Base-by-base conservation (phyloP, 1,140 invertebrate genomes). In the Diorhabda carinulata region DNA sequence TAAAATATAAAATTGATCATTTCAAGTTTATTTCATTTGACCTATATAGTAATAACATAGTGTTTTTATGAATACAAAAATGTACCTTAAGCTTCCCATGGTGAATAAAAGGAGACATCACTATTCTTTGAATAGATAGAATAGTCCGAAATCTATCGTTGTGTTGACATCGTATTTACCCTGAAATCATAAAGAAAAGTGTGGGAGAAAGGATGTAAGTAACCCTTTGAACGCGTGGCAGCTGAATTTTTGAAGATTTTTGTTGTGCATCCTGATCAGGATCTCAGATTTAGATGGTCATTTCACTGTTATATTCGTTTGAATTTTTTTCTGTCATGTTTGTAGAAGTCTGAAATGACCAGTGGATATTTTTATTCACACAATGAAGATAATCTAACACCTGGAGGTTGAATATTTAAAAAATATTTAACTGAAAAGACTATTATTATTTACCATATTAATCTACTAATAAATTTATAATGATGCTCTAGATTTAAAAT, bases 81-180 rank as follows among this genome's bases (percentile, higher is more conserved):
- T 8, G n/a, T 4, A 52, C 47, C 47, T 52, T 8, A 6, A 6
- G n/a, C 47, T 52, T 52, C 47, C 47, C 47, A 52, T 52, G n/a
- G n/a, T 52, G 47, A 52, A 77, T 64, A 70, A 62, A 62, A 62
- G 61, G 44, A 62, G 61, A 62, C 43, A 62, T 62, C 42, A 62
- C 61, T 43, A 62, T 62, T 62, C 61, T 43, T 62, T 62, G 61
- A 10, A 62, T 60, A n/a, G 6, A 62, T 62, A 43, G 61, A 62
- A 62, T 62, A 44, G 41, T 43, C 41, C 41, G 8, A 62, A 62
- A 62, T 44, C 8, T 62, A 62, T 65, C n/a, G 64, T 8, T 4
- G 64, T 65, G 64, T 65, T 65, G 64, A 65, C 64, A 65, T 57
- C 64, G 52, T 47, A 65, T 65, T 65, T 65, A 45, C 64, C 64